Evolutionary conservation across 2,888 invertebrate genomes (phyloP).

Genomic region (Athrips mouffetella): DNA sequence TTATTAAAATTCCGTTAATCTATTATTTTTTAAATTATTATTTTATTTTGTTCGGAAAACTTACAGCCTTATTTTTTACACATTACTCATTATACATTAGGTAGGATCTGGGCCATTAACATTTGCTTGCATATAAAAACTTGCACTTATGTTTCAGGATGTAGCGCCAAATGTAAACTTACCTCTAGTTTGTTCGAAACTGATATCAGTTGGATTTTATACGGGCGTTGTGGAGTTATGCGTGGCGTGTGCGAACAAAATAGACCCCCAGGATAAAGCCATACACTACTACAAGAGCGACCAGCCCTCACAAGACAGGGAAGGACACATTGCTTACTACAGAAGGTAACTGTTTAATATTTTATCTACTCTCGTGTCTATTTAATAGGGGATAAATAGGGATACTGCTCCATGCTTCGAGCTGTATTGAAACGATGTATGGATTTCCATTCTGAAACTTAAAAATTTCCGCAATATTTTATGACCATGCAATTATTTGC

Average conservation of each 20-base stretch:
- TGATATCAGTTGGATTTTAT: conserved; percentile 88
- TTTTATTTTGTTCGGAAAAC: too few species aligned
- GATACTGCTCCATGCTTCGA: too few species aligned
- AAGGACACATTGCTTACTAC: conserved; percentile 86
- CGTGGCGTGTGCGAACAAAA: conserved; percentile 87
- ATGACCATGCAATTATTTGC: conserved; percentile 27
- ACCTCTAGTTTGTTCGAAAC: conserved; percentile 89
- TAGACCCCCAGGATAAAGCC: conserved; percentile 94
- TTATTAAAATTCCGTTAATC: too few species aligned
- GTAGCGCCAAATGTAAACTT: conserved; percentile 93
- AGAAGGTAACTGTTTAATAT: conserved; percentile 78
- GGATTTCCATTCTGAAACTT: too few species aligned
- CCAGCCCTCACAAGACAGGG: conserved; percentile 89
- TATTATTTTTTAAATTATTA: too few species aligned
- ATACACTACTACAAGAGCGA: conserved; percentile 92
- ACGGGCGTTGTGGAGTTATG: conserved; percentile 94
- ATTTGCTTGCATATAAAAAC: too few species aligned
- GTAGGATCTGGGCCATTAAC: too few species aligned
- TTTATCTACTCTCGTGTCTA: background rate
- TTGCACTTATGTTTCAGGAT: conserved; percentile 71
- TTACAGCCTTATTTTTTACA: too few species aligned
- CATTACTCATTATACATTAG: too few species aligned
- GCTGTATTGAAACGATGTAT: too few species aligned
- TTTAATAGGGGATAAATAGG: too few species aligned
- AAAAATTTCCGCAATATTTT: background rate